Percentiles rank a stretch among this genome's conserved stretches.
These are phyloP conservation scores for Myrmecobius fasciatus DNA, from an alignment of 2,113 vertebrate genomes.

Conservation along the genomic window DNA sequence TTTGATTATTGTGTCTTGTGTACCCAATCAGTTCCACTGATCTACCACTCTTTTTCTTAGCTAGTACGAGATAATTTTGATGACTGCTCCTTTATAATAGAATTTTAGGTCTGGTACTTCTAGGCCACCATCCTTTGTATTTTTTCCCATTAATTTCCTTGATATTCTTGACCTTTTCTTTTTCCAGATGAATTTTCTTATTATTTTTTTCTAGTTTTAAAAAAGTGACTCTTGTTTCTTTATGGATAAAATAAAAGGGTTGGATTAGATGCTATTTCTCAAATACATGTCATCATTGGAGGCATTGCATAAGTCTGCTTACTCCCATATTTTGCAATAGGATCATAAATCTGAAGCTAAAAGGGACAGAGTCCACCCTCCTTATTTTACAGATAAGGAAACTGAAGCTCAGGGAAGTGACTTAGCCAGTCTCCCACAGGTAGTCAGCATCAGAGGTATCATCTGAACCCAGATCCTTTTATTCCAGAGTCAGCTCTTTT, in stretches of 20 bases:
- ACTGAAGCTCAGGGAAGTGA: too few species aligned
- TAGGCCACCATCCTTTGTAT: too few species aligned
- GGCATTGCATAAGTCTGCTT: neutral
- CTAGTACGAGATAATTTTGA: too few species aligned
- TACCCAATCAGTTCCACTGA: too few species aligned
- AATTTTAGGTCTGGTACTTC: too few species aligned
- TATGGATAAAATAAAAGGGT: neutral
- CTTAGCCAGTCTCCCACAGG: neutral
- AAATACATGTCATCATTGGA: neutral
- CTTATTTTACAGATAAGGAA: neutral
- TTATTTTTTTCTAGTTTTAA: too few species aligned
- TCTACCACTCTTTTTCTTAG: too few species aligned
- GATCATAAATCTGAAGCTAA: neutral
- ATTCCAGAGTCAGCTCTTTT: neutral
- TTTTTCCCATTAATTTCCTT: too few species aligned
- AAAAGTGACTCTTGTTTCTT: neutral
- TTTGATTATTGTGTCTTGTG: too few species aligned
- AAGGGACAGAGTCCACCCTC: neutral
- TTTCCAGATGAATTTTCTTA: too few species aligned
- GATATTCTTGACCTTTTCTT: too few species aligned
- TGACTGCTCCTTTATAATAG: too few species aligned
- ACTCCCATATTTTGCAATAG: neutral
- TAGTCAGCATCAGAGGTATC: neutral
- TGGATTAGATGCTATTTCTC: neutral
- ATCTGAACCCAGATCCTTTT: neutral